phyloP scores from a whole-genome alignment of 2,888 invertebrate genomes.

The Apamea monoglypha region DNA sequence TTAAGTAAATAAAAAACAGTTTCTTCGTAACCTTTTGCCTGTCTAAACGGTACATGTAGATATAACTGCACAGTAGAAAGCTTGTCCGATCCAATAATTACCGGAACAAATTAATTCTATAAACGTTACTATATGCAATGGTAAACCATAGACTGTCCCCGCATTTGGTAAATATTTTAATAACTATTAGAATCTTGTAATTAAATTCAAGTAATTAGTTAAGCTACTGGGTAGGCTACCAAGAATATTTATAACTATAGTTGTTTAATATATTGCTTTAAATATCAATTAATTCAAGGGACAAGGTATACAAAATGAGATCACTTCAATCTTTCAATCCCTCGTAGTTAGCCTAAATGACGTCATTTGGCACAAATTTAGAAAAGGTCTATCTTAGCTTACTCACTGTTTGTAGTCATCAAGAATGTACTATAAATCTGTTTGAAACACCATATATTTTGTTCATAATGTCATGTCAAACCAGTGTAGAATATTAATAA shows the following conservation, averaged over 20 bases:
- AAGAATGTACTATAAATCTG: constrained; percentile 12
- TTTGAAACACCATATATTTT: constrained; percentile 36
- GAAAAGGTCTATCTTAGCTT: constrained; percentile 50
- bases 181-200: neutral
- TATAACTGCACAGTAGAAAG: constrained; percentile 60
- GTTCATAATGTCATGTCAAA: constrained; percentile 48
- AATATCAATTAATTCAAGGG: constrained; percentile 29
- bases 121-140: constrained; percentile 24
- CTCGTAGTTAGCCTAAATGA: constrained; percentile 54
- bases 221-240: constrained; percentile 5
- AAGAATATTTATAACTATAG: neutral
- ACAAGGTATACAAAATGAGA: constrained; percentile 44
- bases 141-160: neutral
- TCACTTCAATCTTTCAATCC: constrained; percentile 37
- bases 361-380: constrained; percentile 50
- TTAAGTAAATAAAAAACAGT: constrained; percentile 14
- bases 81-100: constrained; percentile 49
- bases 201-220: constrained; percentile 21
- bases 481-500: constrained; percentile 50
- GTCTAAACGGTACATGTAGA: constrained; percentile 37
- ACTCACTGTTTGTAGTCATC: constrained; percentile 30
- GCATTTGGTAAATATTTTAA: constrained; percentile 19
- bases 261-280: constrained; percentile 14
- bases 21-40: constrained; percentile 6
- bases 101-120: constrained; percentile 39